Conservation (phyloP, 2,113 vertebrate species). For the Myanophis thanlyinensis region DNA sequence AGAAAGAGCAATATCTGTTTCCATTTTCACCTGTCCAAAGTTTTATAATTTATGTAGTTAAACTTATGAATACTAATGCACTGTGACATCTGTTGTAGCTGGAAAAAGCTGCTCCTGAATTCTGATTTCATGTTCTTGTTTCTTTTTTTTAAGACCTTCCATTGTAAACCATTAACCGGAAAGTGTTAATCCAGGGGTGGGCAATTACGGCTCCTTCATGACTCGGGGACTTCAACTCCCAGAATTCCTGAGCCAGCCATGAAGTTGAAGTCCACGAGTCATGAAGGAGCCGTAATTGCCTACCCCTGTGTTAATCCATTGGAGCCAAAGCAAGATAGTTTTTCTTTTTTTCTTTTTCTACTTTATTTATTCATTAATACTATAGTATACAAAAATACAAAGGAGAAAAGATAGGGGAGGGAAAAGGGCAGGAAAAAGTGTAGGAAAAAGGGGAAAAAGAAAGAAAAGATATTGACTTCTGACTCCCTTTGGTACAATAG, state of each 20-base stretch:
- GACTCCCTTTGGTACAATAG: too few species aligned
- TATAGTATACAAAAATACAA: background rate
- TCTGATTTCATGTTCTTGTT: background rate
- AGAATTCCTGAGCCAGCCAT: too few species aligned
- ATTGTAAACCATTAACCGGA: background rate
- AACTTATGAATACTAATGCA: background rate
- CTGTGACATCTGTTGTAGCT: background rate
- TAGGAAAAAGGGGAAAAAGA: background rate
- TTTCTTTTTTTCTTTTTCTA: background rate
- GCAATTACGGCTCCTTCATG: too few species aligned
- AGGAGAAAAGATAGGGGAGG: background rate
- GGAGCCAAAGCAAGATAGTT: background rate
- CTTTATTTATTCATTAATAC: background rate
- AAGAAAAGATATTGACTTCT: background rate
- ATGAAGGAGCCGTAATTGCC: too few species aligned
- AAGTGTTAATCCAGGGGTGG: background rate
- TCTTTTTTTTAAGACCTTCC: background rate
- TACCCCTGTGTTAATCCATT: background rate
- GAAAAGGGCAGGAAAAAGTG: background rate
- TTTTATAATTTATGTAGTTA: constrained; percentile 1
- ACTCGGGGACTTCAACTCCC: too few species aligned
- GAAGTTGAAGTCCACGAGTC: too few species aligned
- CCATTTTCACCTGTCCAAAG: background rate
- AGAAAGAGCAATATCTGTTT: background rate
- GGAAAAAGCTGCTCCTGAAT: background rate